A percentile compares a stretch with the other conserved stretches of the same genome.
Conservation (phyloP, 2,888 invertebrate species). For the Heliconius ethilla region DNA sequence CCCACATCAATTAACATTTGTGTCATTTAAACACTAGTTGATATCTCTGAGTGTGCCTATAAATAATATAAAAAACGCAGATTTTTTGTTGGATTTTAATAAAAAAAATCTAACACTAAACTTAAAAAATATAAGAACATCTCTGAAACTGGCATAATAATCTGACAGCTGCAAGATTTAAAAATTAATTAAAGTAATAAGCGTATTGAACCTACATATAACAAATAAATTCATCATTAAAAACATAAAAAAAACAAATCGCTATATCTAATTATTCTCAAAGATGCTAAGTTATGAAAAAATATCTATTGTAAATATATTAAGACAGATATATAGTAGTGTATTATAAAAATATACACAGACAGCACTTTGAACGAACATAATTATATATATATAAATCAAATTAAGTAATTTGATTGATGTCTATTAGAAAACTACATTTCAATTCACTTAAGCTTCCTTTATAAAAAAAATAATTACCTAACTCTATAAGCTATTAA, state of each 20-base stretch:
- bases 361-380: conserved; percentile 7
- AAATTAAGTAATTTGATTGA: no score
- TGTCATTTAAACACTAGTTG: background rate
- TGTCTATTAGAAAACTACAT: conserved; percentile 20
- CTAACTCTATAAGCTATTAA: conserved; percentile 9
- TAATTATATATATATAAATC: background rate
- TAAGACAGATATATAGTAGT: conserved; percentile 14
- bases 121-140: background rate
- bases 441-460: conserved; percentile 19
- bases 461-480: background rate
- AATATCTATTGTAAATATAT: conserved; percentile 39
- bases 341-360: conserved; percentile 15
- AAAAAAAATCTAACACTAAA: background rate
- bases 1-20: background rate
- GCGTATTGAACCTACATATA: conserved; percentile 66
- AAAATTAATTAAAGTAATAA: conserved; percentile 65
- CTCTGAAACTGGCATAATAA: background rate
- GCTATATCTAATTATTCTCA: conserved; percentile 23
- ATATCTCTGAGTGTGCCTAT: background rate
- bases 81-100: background rate
- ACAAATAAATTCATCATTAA: conserved; percentile 54
- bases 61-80: background rate
- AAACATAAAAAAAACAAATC: conserved; percentile 33
- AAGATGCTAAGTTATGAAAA: conserved; percentile 33
- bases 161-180: conserved; percentile 10